A percentile compares a stretch with the other conserved stretches of the same genome.
Conservation (phyloP, 2,113 vertebrate genomes). For the Corynorhinus townsendii region DNA sequence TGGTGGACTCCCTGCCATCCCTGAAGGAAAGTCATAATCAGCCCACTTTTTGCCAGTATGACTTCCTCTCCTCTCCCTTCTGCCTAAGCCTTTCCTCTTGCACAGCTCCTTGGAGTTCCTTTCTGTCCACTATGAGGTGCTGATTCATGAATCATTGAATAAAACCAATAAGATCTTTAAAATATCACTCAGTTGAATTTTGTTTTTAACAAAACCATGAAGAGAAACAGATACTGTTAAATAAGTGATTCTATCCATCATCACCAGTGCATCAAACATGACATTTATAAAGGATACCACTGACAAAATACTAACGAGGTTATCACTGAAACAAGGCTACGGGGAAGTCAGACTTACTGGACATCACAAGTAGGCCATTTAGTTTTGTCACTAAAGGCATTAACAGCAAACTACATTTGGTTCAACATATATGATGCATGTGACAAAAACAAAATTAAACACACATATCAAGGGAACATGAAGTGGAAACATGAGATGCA, state of each 20-base stretch:
- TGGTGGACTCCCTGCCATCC: neutral
- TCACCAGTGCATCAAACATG: neutral
- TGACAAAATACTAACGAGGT: neutral
- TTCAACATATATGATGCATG: neutral
- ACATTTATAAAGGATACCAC: neutral
- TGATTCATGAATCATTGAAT: neutral
- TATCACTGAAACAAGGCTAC: neutral
- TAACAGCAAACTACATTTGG: neutral
- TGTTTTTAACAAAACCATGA: neutral
- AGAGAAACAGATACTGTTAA: neutral
- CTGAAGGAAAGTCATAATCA: neutral
- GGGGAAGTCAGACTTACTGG: neutral
- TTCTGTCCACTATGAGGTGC: neutral
- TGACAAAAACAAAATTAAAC: neutral
- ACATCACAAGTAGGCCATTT: neutral
- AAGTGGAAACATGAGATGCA: neutral
- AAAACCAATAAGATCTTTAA: neutral
- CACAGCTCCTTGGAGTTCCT: neutral
- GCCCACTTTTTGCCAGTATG: neutral
- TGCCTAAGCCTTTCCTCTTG: neutral
- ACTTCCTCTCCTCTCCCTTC: neutral
- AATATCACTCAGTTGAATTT: neutral
- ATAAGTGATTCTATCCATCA: neutral
- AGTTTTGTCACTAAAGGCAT: neutral
- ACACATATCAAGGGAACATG: rapidly evolving